Evolutionary conservation across 2,113 vertebrate species (phyloP).

Genomic region (Hyperoodon ampullatus): DNA sequence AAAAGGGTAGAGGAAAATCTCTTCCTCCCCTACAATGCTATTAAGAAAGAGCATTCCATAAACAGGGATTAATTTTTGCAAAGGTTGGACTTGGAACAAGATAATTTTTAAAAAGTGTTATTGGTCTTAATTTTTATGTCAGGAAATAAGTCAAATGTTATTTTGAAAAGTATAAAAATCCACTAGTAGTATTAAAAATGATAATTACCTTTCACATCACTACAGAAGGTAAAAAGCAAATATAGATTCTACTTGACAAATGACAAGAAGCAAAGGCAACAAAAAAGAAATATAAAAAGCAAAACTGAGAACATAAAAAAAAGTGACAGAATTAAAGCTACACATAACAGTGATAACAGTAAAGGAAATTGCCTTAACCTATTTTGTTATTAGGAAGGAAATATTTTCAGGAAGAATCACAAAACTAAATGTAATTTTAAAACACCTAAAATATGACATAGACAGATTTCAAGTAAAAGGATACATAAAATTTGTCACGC

Average conservation of each 20-base stretch:
- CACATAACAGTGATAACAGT: neutral
- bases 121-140: neutral
- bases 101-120: neutral
- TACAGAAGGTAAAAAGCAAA: neutral
- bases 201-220: neutral
- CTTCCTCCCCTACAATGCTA: neutral
- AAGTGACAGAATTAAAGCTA: conserved; percentile 57
- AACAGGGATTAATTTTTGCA: conserved; percentile 9
- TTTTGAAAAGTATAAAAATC: neutral
- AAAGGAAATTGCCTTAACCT: conserved; percentile 57
- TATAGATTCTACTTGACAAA: neutral
- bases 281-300: conserved; percentile 33
- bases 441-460: conserved; percentile 17
- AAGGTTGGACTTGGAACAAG: neutral
- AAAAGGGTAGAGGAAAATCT: neutral
- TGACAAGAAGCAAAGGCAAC: conserved; percentile 33
- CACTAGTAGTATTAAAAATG: neutral
- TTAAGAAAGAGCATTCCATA: neutral
- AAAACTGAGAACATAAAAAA: conserved; percentile 49
- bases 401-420: neutral
- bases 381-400: neutral
- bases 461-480: conserved; percentile 4
- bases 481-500: neutral
- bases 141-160: neutral
- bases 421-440: conserved; percentile 52